Percentiles rank a stretch among this genome's conserved stretches.
Conservation (phyloP, 2,113 vertebrate species). For the Argyrosomus japonicus region DNA sequence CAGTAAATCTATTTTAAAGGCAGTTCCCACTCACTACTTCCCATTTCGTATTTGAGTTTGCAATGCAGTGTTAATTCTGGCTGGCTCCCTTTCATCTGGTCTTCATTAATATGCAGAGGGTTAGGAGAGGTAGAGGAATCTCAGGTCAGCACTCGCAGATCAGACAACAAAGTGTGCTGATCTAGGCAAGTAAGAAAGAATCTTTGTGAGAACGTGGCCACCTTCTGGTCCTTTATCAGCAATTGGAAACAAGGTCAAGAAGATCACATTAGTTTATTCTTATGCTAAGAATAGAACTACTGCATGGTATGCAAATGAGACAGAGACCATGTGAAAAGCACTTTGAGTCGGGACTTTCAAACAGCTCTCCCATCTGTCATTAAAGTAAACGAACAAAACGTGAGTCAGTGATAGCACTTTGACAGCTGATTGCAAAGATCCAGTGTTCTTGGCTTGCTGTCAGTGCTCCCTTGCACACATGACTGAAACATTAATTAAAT, state of each 20-base stretch:
- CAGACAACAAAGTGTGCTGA: slow-evolving; percentile 67
- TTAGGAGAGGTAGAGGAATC: slow-evolving; percentile 60
- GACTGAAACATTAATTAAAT: slow-evolving; percentile 73
- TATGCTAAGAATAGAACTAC: slow-evolving; percentile 39
- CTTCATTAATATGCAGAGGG: slow-evolving; percentile 65
- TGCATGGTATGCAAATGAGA: slow-evolving; percentile 54
- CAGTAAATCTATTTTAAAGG: slow-evolving; percentile 51
- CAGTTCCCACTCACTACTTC: slow-evolving; percentile 39
- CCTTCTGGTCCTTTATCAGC: slow-evolving; percentile 55
- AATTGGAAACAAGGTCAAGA: slow-evolving; percentile 66
- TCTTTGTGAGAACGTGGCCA: slow-evolving; percentile 68
- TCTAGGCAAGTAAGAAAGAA: slow-evolving; percentile 53
- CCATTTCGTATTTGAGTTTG: slow-evolving; percentile 52
- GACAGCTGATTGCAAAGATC: slow-evolving; percentile 66
- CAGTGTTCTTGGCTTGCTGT: slow-evolving; percentile 61
- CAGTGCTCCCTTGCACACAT: slow-evolving; percentile 54
- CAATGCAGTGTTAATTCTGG: slow-evolving; percentile 62
- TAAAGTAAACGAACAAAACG: slow-evolving; percentile 34
- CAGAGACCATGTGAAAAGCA: slow-evolving; percentile 40
- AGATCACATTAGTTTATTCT: slow-evolving; percentile 46
- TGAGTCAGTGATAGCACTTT: slow-evolving; percentile 36
- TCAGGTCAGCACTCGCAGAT: slow-evolving; percentile 68
- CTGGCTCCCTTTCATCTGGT: slow-evolving; percentile 65
- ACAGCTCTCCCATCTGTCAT: slow-evolving; percentile 42
- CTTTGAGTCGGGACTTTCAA: slow-evolving; percentile 21